phyloP scores from a whole-genome alignment of 2,888 invertebrate genomes.

The Acleris cristana region DNA sequence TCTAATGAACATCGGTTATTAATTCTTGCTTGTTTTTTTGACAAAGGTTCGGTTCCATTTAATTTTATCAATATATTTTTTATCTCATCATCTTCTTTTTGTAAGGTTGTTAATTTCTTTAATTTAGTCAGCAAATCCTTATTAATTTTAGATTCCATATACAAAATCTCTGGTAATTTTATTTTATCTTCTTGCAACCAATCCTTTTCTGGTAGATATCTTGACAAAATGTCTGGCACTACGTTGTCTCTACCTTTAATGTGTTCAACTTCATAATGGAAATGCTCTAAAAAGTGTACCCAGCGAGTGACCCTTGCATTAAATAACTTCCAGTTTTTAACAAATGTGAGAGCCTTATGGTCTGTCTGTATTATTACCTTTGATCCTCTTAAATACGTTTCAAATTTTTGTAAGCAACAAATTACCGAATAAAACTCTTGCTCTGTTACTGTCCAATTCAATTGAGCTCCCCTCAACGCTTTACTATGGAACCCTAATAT shows the following conservation, averaged over 20 bases:
- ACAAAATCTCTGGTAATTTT: conserved; percentile 17
- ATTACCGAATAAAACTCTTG: conserved; percentile 47
- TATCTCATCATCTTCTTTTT: conserved; percentile 26
- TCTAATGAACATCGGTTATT: not conserved
- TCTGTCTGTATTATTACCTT: conserved; percentile 47
- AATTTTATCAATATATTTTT: conserved; percentile 1
- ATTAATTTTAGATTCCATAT: not conserved
- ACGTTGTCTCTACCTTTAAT: conserved; percentile 45
- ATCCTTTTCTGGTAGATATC: conserved; percentile 38
- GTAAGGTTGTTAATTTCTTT: conserved; percentile 14
- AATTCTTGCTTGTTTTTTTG: not conserved
- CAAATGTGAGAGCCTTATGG: conserved; percentile 45
- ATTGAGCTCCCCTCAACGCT: conserved; percentile 39
- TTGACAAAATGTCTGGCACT: conserved; percentile 46
- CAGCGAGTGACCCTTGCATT: conserved; percentile 45
- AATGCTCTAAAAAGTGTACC: conserved; percentile 45
- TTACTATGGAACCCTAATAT: conserved; percentile 44
- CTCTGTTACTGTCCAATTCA: conserved; percentile 44
- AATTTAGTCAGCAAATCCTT: not conserved
- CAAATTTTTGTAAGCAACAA: conserved; percentile 44
- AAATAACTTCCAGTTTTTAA: conserved; percentile 44
- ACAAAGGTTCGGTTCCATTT: not conserved
- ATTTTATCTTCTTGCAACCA: conserved; percentile 12
- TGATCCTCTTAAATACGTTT: conserved; percentile 40
- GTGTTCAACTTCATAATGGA: conserved; percentile 41